Conservation (phyloP, 2,888 invertebrate species). For the Ennomos quercinarius region DNA sequence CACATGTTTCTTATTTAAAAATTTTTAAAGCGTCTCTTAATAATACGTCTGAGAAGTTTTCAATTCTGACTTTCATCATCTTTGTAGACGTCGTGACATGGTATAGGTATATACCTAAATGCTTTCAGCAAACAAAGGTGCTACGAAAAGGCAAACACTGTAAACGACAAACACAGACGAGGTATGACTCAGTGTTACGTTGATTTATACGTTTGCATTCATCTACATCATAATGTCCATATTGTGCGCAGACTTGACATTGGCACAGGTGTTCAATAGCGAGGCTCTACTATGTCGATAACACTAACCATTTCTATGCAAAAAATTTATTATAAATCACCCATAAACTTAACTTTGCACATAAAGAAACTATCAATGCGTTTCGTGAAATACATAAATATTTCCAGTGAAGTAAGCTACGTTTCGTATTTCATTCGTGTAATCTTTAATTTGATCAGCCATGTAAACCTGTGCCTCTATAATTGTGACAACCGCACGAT, state of each 20-base stretch:
- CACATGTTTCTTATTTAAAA: constrained; percentile 1
- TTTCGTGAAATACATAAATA: constrained; percentile 7
- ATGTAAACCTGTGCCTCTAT: constrained; percentile 16
- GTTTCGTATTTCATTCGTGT: constrained; percentile 10
- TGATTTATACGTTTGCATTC: constrained; percentile 19
- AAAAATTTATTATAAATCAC: constrained; percentile 14
- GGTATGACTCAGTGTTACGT: constrained; percentile 23
- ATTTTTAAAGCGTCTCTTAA: neutral
- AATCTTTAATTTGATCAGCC: constrained; percentile 26
- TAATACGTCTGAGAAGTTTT: too few relatives aligned
- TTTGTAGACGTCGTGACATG: neutral
- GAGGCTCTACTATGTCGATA: constrained; percentile 21
- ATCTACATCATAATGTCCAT: constrained; percentile 27
- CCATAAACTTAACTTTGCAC: constrained; percentile 20
- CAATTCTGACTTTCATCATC: neutral
- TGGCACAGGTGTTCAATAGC: constrained; percentile 32
- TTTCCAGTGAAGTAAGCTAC: constrained; percentile 9
- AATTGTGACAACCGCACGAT: constrained; percentile 27
- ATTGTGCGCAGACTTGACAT: constrained; percentile 28
- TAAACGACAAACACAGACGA: constrained; percentile 24
- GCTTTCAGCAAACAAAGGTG: constrained; percentile 25
- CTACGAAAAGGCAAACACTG: constrained; percentile 25
- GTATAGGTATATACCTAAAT: constrained; percentile 18
- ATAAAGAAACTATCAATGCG: constrained; percentile 8
- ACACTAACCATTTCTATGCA: constrained; percentile 15